Evolutionary conservation across 2,888 invertebrate genomes (phyloP).

Genomic region (Watsonalla cultraria): DNA sequence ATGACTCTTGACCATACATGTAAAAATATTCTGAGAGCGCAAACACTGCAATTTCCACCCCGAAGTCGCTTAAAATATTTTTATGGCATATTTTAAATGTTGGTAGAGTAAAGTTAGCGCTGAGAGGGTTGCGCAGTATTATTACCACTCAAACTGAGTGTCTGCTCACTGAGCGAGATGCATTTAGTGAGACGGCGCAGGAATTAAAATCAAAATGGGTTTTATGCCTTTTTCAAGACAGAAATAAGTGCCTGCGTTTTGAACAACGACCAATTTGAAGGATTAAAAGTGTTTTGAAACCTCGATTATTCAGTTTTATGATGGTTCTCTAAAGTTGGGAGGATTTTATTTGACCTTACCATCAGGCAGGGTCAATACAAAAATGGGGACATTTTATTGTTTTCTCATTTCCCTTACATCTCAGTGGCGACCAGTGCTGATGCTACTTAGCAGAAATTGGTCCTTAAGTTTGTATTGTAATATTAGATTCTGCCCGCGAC

Average conservation of each 20-base stretch:
- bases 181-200: conserved; percentile 19
- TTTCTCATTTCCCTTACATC: too few relatives aligned
- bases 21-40: background rate
- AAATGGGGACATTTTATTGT: too few relatives aligned
- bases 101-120: conserved; percentile 21
- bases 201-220: conserved; percentile 12
- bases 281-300: background rate
- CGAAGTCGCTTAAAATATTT: conserved; percentile 1
- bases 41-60: background rate
- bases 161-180: conserved; percentile 21
- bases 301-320: background rate
- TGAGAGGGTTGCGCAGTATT: conserved; percentile 12
- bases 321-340: background rate
- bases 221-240: background rate
- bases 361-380: too few relatives aligned
- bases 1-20: background rate
- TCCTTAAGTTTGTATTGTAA: too few relatives aligned
- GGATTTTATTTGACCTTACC: too few relatives aligned
- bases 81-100: conserved; percentile 19
- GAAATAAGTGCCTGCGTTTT: conserved; percentile 8
- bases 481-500: too few relatives aligned
- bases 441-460: too few relatives aligned
- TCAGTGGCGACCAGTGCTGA: too few relatives aligned
- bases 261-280: conserved; percentile 1
- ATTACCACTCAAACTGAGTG: conserved; percentile 26